Evolutionary conservation across 2,888 invertebrate species (phyloP), one percentile per base, ranked within the genome.

Genomic region (Parnassius apollo): DNA sequence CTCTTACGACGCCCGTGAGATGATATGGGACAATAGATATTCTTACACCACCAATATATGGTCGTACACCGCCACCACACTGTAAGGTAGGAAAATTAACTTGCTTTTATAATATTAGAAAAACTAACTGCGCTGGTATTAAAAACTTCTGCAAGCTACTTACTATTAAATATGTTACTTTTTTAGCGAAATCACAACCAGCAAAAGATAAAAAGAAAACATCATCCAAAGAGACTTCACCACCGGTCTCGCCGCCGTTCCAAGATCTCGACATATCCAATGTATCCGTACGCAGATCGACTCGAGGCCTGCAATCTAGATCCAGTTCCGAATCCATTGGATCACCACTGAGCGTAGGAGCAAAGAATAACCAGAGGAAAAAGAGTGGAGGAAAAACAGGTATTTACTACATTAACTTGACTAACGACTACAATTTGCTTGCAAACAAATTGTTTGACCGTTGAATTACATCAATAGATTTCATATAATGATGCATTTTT

Each of bases 231-330:
- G 50, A 51, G 2, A 2, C 50, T 8, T 59, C 62, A 22, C 65
- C 69, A 18, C 57, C 72, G 42, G 66, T 74, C 0, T 76, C 80
- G 0, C 75, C 76, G 9, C 12, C 57, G 2, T 42, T 13, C 8
- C 13, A 57, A 10, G 86, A 86, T 55, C 61, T 83, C 0, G 87
- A 89, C 61, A 67, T 68, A 0, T 83, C 85, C 1, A 88, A 88
- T 53, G 78, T 89, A 9, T 88, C 88, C 0, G 65, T 85, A 0
- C 74, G 88, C 0, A 76, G 70, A 60, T 82, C 87, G 1, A 72
- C 72, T 0, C 75, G 78, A 53, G 69, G 74, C 0, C 49, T 67
- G 1, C 81, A 72, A 42, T 82, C 86, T 0, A 71, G 75, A 0
- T 81, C 86, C 1, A 79, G 83, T 62, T 75, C 82, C 0, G 86